Conservation (phyloP, 64 coral and sea anemone genomes). For the Stichodactyla mertensii region DNA sequence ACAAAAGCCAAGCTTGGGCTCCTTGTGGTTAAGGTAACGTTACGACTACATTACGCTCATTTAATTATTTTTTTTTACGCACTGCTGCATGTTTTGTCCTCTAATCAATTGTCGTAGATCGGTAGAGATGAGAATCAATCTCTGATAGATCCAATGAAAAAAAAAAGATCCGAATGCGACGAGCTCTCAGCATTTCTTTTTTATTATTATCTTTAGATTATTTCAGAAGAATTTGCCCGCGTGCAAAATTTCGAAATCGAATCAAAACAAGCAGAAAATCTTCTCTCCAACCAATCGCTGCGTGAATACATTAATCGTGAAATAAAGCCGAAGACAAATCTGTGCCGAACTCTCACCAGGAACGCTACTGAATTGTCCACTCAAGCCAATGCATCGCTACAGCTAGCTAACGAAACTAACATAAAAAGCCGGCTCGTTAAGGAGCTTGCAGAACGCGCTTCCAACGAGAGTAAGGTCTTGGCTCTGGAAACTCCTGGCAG, state of each 20-base stretch:
- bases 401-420: conserved; percentile 25
- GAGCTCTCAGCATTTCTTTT: not conserved
- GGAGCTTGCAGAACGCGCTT: not conserved
- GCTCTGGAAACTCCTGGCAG: conserved; percentile 9
- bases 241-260: conserved; percentile 32
- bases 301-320: conserved; percentile 33
- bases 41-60: too few relatives aligned
- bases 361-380: conserved; percentile 24
- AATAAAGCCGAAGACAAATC: conserved; percentile 44
- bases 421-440: not conserved
- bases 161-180: too few relatives aligned
- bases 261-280: conserved; percentile 23
- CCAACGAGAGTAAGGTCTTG: conserved; percentile 40
- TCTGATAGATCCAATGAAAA: too few relatives aligned
- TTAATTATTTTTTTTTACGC: too few relatives aligned
- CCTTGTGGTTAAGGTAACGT: too few relatives aligned
- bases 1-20: too few relatives aligned
- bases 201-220: conserved; percentile 25
- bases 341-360: conserved; percentile 48
- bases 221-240: conserved; percentile 13
- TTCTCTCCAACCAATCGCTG: conserved; percentile 48
- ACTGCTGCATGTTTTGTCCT: too few relatives aligned
- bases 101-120: too few relatives aligned
- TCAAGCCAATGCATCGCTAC: not conserved
- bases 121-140: too few relatives aligned